These are phyloP conservation scores for Aurelia aurita complex sp. Pacific DNA, from an alignment of 30 jellyfish, hydroid and myxozoan species.

Conservation along the genomic window DNA sequence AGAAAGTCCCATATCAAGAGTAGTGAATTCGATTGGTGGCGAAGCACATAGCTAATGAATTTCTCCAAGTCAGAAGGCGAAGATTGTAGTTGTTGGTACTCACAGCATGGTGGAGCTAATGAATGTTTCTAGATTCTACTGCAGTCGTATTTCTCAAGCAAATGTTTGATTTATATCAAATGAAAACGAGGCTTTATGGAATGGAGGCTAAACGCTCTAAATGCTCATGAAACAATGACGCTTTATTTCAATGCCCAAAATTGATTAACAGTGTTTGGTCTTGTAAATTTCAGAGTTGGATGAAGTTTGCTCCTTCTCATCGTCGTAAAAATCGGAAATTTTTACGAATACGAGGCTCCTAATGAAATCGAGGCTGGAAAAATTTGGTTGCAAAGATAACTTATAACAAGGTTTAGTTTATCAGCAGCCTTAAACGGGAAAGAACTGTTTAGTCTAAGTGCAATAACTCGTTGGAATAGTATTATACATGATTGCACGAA, in stretches of 20 bases:
- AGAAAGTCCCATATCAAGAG: conserved; percentile 54
- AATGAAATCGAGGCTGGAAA: background rate
- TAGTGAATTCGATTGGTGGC: conserved; percentile 26
- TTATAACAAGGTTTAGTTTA: background rate
- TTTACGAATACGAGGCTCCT: background rate
- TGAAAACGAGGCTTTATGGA: background rate
- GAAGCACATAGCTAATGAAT: conserved; percentile 36
- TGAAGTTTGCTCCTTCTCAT: background rate
- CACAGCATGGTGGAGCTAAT: conserved; percentile 17
- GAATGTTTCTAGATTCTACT: conserved; percentile 2
- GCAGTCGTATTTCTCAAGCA: background rate
- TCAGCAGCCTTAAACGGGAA: conserved; percentile 1
- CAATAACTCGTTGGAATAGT: background rate
- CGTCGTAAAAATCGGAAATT: background rate
- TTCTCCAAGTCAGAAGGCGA: conserved; percentile 19
- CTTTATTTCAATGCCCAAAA: background rate
- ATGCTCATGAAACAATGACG: background rate
- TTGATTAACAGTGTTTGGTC: conserved; percentile 1
- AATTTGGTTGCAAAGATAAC: background rate
- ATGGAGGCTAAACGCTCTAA: background rate
- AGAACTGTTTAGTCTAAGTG: conserved; percentile 1
- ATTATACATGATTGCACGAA: background rate
- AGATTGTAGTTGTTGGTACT: conserved; percentile 25
- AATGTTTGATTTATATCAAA: background rate
- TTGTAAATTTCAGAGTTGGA: conserved; percentile 6